A percentile compares a stretch with the other conserved stretches of the same genome.
Conservation (phyloP, 2,888 invertebrate genomes). For the Cheilosia vulpina region DNA sequence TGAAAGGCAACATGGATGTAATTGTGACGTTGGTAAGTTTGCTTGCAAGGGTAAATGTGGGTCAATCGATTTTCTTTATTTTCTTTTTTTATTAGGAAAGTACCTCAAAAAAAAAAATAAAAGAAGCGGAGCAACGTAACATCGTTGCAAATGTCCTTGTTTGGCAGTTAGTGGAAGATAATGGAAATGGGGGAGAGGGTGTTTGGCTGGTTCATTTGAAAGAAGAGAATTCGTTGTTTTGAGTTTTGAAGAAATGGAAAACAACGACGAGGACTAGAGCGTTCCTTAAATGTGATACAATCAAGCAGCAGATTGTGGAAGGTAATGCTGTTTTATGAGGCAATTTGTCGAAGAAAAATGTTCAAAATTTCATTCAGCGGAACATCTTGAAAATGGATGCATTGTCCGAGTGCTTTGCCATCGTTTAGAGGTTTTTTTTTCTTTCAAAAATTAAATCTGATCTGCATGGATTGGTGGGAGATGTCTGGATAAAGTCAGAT, state of each 20-base stretch:
- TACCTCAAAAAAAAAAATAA: neutral
- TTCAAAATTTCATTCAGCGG: neutral
- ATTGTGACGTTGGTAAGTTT: slow-evolving; percentile 46
- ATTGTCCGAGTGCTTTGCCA: neutral
- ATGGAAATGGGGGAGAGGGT: slow-evolving; percentile 17
- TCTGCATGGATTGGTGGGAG: no score
- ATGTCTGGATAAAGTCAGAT: no score
- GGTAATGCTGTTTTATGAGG: slow-evolving; percentile 8
- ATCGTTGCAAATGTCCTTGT: slow-evolving; percentile 50
- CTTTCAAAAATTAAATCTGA: neutral
- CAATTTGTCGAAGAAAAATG: neutral
- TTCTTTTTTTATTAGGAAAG: slow-evolving; percentile 8
- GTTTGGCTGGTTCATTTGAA: slow-evolving; percentile 24
- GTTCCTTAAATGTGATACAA: slow-evolving; percentile 10
- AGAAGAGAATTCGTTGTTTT: slow-evolving; percentile 4
- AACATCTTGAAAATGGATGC: neutral
- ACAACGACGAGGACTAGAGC: neutral
- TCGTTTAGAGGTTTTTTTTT: neutral
- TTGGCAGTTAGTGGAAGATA: slow-evolving; percentile 44
- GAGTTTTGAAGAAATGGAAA: neutral
- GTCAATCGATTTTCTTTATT: slow-evolving; percentile 62
- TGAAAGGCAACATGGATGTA: slow-evolving; percentile 24
- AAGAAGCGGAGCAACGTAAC: slow-evolving; percentile 18
- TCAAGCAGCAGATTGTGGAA: neutral
- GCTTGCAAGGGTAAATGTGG: slow-evolving; percentile 54